Evolutionary conservation across 2,113 vertebrate species (phyloP).

Genomic region (Hemicordylus capensis): DNA sequence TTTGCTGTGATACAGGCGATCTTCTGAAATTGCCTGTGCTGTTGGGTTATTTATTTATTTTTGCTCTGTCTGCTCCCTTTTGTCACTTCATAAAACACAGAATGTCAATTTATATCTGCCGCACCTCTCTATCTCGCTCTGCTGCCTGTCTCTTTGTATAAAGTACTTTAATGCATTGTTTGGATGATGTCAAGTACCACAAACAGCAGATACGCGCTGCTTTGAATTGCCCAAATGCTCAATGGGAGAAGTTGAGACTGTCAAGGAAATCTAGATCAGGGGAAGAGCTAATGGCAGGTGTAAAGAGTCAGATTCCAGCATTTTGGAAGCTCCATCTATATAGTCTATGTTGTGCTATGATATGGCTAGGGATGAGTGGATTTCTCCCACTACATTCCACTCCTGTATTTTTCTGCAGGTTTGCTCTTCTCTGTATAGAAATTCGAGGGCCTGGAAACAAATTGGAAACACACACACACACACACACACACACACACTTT

Average conservation of each 20-base stretch:
- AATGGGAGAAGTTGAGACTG: conserved; percentile 4
- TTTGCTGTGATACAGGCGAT: background rate
- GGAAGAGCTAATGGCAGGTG: background rate
- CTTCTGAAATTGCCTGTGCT: conserved; percentile 28
- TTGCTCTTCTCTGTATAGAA: too few species aligned
- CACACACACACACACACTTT: too few species aligned
- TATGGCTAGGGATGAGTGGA: background rate
- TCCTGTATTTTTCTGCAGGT: background rate
- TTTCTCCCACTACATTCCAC: background rate
- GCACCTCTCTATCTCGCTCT: conserved; percentile 13
- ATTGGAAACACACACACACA: too few species aligned
- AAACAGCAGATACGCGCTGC: conserved; percentile 28
- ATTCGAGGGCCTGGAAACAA: too few species aligned
- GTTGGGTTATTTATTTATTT: conserved; percentile 23
- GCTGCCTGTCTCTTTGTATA: conserved; percentile 39
- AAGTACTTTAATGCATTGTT: conserved; percentile 44
- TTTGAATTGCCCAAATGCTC: conserved; percentile 35
- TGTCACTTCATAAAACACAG: conserved; percentile 40
- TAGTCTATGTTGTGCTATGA: background rate
- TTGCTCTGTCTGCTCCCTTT: conserved; percentile 19
- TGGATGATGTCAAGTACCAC: conserved; percentile 42
- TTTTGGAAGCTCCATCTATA: background rate
- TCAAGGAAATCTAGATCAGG: background rate
- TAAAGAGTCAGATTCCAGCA: background rate
- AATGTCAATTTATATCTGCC: conserved; percentile 47